Evolutionary conservation across 2,888 invertebrate genomes (phyloP), one percentile per base, ranked within the genome.

Genomic region (Drosophila paucipuncta): DNA sequence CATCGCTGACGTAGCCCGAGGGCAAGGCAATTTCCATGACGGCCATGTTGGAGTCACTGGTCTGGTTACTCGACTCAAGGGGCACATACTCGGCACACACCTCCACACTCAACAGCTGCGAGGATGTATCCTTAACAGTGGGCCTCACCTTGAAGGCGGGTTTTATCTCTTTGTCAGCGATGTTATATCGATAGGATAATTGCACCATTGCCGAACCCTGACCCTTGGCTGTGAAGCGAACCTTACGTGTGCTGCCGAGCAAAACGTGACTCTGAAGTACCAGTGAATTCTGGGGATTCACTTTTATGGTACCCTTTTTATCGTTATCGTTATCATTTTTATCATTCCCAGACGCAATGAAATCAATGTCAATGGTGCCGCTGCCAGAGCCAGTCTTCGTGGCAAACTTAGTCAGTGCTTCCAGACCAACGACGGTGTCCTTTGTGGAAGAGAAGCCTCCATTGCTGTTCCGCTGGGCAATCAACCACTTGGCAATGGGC

Each of bases 11-110:
- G 92, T 97, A 99, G n/a, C 99, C 98, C 1, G 98, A 98, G 0
- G 98, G 98, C 69, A 99, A 94, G 74, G 96, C 96, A 0, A 98
- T 96, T 90, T 98, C 98, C 95, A 98, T 96, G 0, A 98, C 96
- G 16, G 97, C 97, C 96, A 98, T 96, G 80, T 98, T 98, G 73
- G 96, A 96, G 59, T 95, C 95, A 85, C 95, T 95, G 25, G 94
- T 74, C 11, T 65, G 68, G 18, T 85, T 83, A 7, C 39, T 64
- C 1, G 68, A 68, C 9, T 86, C 85, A 1, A 79, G 68, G 0
- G 91, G 91, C 4, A 87, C 60, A 60, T 94, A 97, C 95, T 96
- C 96, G 60, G 96, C 95, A 89, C 98, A 98, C 67, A 98, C 95
- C 11, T 97, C 97, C 22, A 98, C 94, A 86, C 97, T 96, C 69